Percentiles rank a stretch among this genome's conserved stretches.
Conservation (phyloP, 2,113 vertebrate species). For the Coregonus clupeaformis region DNA sequence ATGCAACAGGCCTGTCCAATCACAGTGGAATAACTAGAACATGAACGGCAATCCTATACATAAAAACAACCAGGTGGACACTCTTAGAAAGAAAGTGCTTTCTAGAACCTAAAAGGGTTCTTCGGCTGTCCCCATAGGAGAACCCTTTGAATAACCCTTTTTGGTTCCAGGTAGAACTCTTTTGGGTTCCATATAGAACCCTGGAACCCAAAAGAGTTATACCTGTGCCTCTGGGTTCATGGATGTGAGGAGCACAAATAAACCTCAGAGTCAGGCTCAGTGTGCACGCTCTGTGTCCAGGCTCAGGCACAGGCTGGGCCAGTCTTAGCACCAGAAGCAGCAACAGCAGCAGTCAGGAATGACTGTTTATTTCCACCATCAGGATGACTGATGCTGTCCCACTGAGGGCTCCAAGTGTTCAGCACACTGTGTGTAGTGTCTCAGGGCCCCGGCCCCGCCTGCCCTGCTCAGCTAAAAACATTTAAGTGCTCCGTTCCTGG, state of each 20-base stretch:
- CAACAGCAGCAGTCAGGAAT: neutral
- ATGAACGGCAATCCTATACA: neutral
- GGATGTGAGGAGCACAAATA: neutral
- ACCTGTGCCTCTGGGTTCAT: neutral
- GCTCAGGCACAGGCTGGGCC: neutral
- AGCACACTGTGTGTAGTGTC: slow-evolving; percentile 24
- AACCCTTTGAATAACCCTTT: too few relatives aligned
- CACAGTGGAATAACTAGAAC: neutral
- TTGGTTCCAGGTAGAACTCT: too few relatives aligned
- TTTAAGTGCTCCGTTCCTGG: slow-evolving; percentile 28
- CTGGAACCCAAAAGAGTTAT: too few relatives aligned
- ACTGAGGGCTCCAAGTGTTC: slow-evolving; percentile 13
- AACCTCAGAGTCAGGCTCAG: neutral
- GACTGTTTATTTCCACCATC: slow-evolving; percentile 45
- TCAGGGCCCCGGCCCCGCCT: neutral
- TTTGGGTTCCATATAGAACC: too few relatives aligned
- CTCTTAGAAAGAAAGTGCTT: too few relatives aligned
- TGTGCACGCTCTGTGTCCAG: neutral
- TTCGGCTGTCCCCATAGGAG: too few relatives aligned
- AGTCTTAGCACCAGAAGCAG: neutral
- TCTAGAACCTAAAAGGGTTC: too few relatives aligned
- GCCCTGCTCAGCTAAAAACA: slow-evolving; percentile 20
- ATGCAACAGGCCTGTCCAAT: neutral
- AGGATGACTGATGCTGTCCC: slow-evolving; percentile 34
- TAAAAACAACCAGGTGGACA: neutral